These are phyloP conservation scores for Lycocerus yunnanus DNA, from an alignment of 2,888 invertebrate genomes.

Conservation along the genomic window DNA sequence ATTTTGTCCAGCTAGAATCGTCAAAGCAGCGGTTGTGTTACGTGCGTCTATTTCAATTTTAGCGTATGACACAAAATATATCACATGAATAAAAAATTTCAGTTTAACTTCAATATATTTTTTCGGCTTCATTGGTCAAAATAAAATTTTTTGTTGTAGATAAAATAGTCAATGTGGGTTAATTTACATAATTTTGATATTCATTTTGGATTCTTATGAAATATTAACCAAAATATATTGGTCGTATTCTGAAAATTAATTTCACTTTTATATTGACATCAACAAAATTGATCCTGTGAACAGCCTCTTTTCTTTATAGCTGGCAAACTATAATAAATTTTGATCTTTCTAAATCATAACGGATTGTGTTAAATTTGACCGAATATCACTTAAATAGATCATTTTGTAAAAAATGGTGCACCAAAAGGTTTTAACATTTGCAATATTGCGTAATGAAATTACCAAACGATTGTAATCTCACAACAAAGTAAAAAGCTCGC, in stretches of 20 bases:
- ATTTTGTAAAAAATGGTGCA: no score
- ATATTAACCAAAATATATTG: neutral
- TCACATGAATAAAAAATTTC: no score
- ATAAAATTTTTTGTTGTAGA: no score
- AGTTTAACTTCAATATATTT: no score
- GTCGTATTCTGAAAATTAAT: neutral
- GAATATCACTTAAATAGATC: neutral
- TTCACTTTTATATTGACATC: neutral
- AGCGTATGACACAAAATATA: neutral
- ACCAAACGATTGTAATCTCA: neutral
- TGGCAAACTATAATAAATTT: neutral
- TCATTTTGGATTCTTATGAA: no score
- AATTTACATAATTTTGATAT: no score
- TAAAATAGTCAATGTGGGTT: no score
- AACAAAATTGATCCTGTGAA: neutral
- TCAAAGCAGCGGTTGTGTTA: neutral
- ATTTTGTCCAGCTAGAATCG: no score
- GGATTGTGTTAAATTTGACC: neutral
- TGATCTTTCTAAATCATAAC: neutral
- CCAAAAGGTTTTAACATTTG: neutral
- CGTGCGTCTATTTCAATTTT: neutral
- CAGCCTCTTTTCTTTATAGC: neutral
- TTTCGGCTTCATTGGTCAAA: no score
- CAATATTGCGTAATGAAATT: neutral
- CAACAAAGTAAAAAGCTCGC: neutral